Evolutionary conservation across 2,113 vertebrate species (phyloP).

Genomic region (Microtus pennsylvanicus): DNA sequence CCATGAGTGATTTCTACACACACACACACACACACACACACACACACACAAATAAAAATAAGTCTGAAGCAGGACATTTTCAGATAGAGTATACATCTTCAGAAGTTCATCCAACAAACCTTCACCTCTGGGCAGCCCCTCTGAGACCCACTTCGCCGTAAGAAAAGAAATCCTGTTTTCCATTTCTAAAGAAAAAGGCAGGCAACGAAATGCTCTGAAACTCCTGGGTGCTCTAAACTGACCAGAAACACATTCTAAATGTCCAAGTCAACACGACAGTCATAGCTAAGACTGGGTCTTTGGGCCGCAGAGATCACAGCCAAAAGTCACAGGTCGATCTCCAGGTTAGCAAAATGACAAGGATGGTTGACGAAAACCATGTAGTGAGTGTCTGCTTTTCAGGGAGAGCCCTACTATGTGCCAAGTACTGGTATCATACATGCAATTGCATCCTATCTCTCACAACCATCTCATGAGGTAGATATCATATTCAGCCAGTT

Average conservation of each 20-base stretch:
- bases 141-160: not conserved
- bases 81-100: not conserved
- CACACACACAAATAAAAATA: not conserved
- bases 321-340: conserved; percentile 1
- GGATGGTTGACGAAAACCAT: not conserved
- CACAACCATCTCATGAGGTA: not conserved
- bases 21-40: not conserved
- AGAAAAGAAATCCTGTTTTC: not conserved
- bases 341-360: not conserved
- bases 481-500: not conserved
- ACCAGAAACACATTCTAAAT: conserved; percentile 31
- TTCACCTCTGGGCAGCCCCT: not conserved
- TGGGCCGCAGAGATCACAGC: not conserved
- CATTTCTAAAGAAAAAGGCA: not conserved
- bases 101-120: not conserved
- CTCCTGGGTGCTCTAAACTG: not conserved
- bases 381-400: not conserved
- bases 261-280: not conserved
- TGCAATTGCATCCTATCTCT: not conserved
- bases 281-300: not conserved
- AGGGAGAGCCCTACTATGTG: not conserved
- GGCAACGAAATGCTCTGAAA: not conserved
- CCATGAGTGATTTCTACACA: not conserved
- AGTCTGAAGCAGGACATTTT: conserved; percentile 7
- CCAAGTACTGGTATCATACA: not conserved